Evolutionary conservation across 1,140 invertebrate species (phyloP), one percentile per base, ranked within the genome.

Genomic region (Sinonovacula constricta): DNA sequence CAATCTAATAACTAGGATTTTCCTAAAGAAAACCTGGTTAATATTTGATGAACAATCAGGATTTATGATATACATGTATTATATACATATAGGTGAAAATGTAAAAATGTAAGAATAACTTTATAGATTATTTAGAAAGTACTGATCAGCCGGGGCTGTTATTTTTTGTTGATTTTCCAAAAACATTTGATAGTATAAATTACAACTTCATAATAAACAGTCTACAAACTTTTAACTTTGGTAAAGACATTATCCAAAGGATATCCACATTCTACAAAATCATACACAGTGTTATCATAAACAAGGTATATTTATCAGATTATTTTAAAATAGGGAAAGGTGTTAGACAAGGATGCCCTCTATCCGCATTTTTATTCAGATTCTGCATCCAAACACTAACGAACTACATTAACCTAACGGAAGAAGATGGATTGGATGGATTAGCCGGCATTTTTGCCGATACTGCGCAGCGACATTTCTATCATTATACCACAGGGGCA

Each of bases 151-250:
- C 31, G 24, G 10, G 31, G 14, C 31, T 62, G 22, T 34, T 62
- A 62, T 34, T 62, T 1, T 62, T 62, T 15, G 28, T 18, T n/a
- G 59, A 62, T 62, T 62, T 62, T 34, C n/a, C n/a, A n/a, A n/a
- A n/a, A n/a, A n/a, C n/a, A n/a, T n/a, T n/a, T n/a, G n/a, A n/a
- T n/a, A n/a, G 30, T 34, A 34, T 62, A 2, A 5, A 62, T 36
- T n/a, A 62, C 26, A 5, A 62, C 7, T 62, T 62, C 39, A 33
- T 62, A 4, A 3, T 33, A 2, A 62, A 62, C 22, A 18, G 59
- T 34, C 26, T n/a, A 34, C 33, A 62, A 62, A 22, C 5, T 34
- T 31, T 31, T 5, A 62, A 36, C 39, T 31, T 62, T 34, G 59
- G 28, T 62, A n/a, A 62, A 5, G 33, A n/a, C 15, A 7, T 34